A percentile compares a stretch with the other conserved stretches of the same genome.
phyloP scores from a whole-genome alignment of 2,797 vertebrate species.

The Pagetopsis macropterus region DNA sequence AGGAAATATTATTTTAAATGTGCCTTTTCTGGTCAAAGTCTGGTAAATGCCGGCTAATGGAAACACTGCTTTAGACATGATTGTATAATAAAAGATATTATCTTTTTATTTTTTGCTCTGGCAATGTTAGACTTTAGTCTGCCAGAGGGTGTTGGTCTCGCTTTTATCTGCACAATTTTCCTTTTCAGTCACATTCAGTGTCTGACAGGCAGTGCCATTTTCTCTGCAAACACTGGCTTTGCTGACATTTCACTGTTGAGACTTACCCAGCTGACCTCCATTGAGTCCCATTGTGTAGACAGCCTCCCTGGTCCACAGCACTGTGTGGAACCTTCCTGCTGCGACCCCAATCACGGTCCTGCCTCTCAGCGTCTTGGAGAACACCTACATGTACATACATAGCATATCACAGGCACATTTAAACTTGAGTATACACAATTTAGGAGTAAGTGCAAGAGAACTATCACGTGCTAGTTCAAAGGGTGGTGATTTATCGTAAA shows the following conservation, averaged over 20 bases:
- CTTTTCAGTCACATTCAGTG: not conserved
- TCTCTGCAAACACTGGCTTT: not conserved
- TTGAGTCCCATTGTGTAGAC: slow-evolving; percentile 97
- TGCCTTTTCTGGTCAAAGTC: too few relatives aligned
- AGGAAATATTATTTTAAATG: too few relatives aligned
- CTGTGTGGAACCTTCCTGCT: slow-evolving; percentile 96
- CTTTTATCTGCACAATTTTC: not conserved
- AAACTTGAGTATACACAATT: not conserved
- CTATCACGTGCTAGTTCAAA: not conserved
- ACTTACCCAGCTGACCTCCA: slow-evolving; percentile 95
- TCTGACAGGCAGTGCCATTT: not conserved
- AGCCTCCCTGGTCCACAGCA: slow-evolving; percentile 95
- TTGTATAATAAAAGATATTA: not conserved
- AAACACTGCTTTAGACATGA: not conserved
- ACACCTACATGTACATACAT: slow-evolving; percentile 87
- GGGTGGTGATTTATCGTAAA: too few relatives aligned
- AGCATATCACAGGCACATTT: not conserved
- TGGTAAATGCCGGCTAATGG: too few relatives aligned
- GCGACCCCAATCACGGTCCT: slow-evolving; percentile 92
- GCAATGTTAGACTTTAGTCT: not conserved
- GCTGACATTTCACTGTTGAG: not conserved
- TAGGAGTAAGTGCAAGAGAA: not conserved
- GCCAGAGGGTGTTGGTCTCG: not conserved
- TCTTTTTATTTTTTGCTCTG: not conserved
- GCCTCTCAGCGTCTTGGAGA: slow-evolving; percentile 93